Percentiles rank a stretch among this genome's conserved stretches.
Conservation (phyloP, 2,797 vertebrate genomes). For the Helarctos malayanus region DNA sequence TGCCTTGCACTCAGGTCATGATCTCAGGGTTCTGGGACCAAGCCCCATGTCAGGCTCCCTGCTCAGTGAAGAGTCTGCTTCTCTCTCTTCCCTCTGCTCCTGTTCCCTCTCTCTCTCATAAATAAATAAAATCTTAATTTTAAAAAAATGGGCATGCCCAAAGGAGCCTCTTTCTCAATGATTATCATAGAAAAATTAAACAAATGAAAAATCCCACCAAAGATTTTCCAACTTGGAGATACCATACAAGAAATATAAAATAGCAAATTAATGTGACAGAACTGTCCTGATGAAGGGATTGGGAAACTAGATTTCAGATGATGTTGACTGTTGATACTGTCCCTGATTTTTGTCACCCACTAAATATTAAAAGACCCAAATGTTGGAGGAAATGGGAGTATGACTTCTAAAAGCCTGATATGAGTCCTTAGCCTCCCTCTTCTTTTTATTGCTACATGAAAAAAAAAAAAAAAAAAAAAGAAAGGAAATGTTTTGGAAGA, state of each 20-base stretch:
- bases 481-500: neutral
- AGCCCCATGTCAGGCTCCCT: neutral
- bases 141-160: neutral
- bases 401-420: neutral
- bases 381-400: neutral
- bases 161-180: constrained; percentile 21
- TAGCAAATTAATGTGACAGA: neutral
- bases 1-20: neutral
- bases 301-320: neutral
- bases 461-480: neutral
- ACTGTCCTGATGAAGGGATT: neutral
- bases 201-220: constrained; percentile 2
- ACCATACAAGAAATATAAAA: neutral
- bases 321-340: neutral
- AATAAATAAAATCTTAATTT: neutral
- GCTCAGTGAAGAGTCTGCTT: neutral
- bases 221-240: neutral
- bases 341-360: neutral
- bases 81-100: neutral
- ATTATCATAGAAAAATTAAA: constrained; percentile 37
- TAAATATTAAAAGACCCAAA: neutral
- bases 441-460: constrained; percentile 7
- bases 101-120: neutral
- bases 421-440: neutral
- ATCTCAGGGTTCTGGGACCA: neutral